Base-by-base conservation (phyloP, 2,888 invertebrate species). In the Athrips mouffetella region DNA sequence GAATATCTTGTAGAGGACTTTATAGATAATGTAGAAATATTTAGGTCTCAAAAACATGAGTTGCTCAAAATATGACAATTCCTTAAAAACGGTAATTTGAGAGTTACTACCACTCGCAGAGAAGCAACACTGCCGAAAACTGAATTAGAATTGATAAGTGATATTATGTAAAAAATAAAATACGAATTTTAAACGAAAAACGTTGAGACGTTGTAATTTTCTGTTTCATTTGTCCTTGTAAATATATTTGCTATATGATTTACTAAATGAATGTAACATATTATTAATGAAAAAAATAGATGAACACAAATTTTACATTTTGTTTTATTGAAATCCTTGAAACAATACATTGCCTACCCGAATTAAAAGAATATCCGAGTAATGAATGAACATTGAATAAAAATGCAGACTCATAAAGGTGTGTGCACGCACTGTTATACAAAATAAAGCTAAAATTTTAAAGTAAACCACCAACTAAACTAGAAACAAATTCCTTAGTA, bases 221-320 rank as follows among this genome's bases (percentile, higher is more conserved):
- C 79, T 70, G 80, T 88, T 88, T 83, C 61, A 72, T 78, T 79
- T 80, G 80, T 83, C 86, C 84, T 80, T 89, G 89, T 89, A 89
- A 86, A 89, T 89, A 81, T 78, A 86, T 85, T 87, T 85, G 88
- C 86, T 86, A 80, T 89, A 87, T 89, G 78, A 86, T 88, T 87
- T 83, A 85, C 76, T 82, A 84, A 82, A 87, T 86, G 83, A 87
- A 86, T 87, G 86, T 87, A 88, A 85, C 82, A 84, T 86, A 87
- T 86, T 88, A 87, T 80, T 87, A 87, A 84, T 84, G 83, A 85
- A 81, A 74, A n/a, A 84, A 84, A 85, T 87, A 87, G 86, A 86
- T 84, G 83, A 77, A 81, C 77, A 80, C 79, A 83, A 71, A 78
- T 87, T 88, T 86, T 87, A 71, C 63, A 50, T 35, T 54, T 73